Base-by-base conservation (phyloP, 2,797 vertebrate genomes). In the Argentina silus region DNA sequence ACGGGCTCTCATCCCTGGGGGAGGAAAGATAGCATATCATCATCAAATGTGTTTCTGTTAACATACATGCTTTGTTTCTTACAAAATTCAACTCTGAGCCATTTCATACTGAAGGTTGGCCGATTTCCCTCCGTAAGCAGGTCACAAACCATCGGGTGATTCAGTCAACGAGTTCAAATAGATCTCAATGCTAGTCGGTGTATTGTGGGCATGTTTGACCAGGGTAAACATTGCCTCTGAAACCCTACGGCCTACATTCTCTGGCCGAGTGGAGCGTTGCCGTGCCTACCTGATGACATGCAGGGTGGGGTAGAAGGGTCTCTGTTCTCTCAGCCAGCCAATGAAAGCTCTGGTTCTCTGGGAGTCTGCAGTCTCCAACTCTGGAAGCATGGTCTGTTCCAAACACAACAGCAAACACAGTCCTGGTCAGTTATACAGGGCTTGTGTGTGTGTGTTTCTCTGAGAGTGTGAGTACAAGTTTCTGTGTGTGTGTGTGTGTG, bases 311-410 rank as follows among this genome's bases (percentile, higher is more conserved):
- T 92, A 97, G 86, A 98, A 98, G 10, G 97, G 97, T 87, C 96
- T 95, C 89, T 96, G 96, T 70, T 98, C 97, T 87, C 95, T 94
- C 84, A 99, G 93, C 97, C 97, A 98, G 19, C 95, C 91, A 79
- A 98, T 79, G 70, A 99, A 98, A 76, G 95, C 91, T 91, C 87
- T 78, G 79, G 90, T 93, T 91, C 96, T 95, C 76, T 94, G 90
- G 3, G 97, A 99, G 90, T 98, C 96, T 23, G 95, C 93, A 0
- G 96, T 97, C 87, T 98, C 95, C 85, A 99, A 92, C 88, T 98
- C 96, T 43, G 97, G 97, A 72, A 99, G 96, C 68, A 94, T 85
- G 11, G 93, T 94, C 97, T 99, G 76, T 70, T 4, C 27, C 69
- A 23, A 44, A 27, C 43, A 65, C n/a, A 63, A 15, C 8, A 72